Percentiles rank a stretch among this genome's conserved stretches.
phyloP scores from a whole-genome alignment of 2,888 invertebrate species.

The Hylaea fasciaria region DNA sequence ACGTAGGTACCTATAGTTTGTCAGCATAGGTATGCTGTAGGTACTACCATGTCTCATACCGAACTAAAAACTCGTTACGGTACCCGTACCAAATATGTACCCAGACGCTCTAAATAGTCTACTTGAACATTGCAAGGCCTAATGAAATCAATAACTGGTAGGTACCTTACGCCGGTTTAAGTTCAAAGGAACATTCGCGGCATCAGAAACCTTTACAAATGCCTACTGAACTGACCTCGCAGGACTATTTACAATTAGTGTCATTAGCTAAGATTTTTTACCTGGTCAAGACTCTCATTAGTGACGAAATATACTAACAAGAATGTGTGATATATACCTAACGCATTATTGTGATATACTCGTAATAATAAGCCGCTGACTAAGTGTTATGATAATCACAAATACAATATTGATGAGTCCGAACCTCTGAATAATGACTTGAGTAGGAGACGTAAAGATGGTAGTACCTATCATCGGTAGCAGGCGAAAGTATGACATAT shows the following conservation, averaged over 20 bases:
- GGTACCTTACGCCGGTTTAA: not conserved
- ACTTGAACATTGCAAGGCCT: constrained; percentile 17
- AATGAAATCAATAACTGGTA: constrained; percentile 7
- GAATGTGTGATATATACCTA: too few species aligned
- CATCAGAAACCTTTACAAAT: not conserved
- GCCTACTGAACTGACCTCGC: not conserved
- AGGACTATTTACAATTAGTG: too few species aligned
- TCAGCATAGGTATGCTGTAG: constrained; percentile 8
- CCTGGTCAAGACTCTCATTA: too few species aligned
- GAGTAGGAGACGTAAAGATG: constrained; percentile 1
- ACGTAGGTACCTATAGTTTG: constrained; percentile 37
- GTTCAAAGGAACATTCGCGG: not conserved
- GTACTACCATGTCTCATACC: constrained; percentile 40
- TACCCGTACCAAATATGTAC: constrained; percentile 46
- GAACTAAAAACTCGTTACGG: constrained; percentile 42
- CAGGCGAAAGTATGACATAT: constrained; percentile 51
- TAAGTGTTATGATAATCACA: not conserved
- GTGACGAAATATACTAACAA: too few species aligned
- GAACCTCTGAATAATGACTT: constrained; percentile 16
- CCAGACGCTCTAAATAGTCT: constrained; percentile 40
- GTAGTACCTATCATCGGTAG: not conserved
- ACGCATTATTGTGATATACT: too few species aligned
- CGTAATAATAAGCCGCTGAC: not conserved
- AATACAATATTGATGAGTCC: constrained; percentile 4
- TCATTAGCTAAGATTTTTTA: too few species aligned